Percentiles rank a stretch among this genome's conserved stretches.
phyloP scores from a whole-genome alignment of 2,113 vertebrate genomes.

The Gobio gobio region DNA sequence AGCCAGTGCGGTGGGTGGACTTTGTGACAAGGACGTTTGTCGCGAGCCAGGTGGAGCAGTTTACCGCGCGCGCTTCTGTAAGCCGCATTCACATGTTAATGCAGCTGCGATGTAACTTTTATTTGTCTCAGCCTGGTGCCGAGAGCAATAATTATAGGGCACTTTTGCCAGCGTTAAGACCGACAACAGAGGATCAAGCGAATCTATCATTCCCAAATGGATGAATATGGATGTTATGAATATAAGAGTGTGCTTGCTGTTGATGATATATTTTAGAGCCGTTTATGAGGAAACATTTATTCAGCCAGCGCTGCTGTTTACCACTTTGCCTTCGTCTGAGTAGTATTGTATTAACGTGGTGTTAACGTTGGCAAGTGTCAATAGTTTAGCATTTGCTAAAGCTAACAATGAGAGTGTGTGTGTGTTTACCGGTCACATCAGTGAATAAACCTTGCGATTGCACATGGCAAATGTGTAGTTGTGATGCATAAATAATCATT shows the following conservation, averaged over 20 bases:
- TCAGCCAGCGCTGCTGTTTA: conserved; percentile 19
- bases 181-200: conserved; percentile 45
- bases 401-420: conserved; percentile 23
- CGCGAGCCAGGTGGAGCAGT: conserved; percentile 78
- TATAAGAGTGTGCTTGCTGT: conserved; percentile 26
- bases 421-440: background rate
- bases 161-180: conserved; percentile 52
- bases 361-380: conserved; percentile 22
- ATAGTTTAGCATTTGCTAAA: conserved; percentile 24
- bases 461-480: background rate
- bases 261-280: conserved; percentile 39
- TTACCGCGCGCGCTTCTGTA: conserved; percentile 80
- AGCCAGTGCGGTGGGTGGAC: conserved; percentile 80
- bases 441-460: background rate
- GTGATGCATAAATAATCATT: background rate
- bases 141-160: conserved; percentile 60
- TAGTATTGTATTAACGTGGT: background rate
- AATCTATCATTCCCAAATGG: conserved; percentile 43
- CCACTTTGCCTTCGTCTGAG: conserved; percentile 1
- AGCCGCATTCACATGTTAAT: conserved; percentile 83
- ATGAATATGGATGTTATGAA: conserved; percentile 46
- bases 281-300: conserved; percentile 38
- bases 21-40: conserved; percentile 82
- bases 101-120: conserved; percentile 77
- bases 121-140: conserved; percentile 61